A percentile compares a stretch with the other conserved stretches of the same genome.
Conservation (phyloP, 2,113 vertebrate genomes). For the Oplegnathus fasciatus region DNA sequence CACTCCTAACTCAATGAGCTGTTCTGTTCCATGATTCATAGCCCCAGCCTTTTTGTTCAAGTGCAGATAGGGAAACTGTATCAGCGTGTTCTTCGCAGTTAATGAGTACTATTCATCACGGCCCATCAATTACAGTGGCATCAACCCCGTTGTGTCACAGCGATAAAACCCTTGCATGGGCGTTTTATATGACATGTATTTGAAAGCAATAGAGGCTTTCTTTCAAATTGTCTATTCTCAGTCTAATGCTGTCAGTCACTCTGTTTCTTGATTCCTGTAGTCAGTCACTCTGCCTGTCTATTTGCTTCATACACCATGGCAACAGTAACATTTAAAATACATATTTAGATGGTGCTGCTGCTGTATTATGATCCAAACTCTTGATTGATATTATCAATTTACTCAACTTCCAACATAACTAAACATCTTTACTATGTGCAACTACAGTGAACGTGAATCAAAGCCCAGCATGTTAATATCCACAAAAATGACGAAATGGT, state of each 20-base stretch:
- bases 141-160: constrained; percentile 22
- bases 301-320: not conserved
- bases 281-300: not conserved
- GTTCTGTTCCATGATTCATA: constrained; percentile 51
- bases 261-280: not conserved
- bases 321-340: not conserved
- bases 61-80: constrained; percentile 35
- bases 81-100: constrained; percentile 39
- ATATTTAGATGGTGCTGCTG: not conserved
- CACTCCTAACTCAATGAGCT: constrained; percentile 60
- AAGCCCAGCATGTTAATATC: not conserved
- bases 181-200: constrained; percentile 15
- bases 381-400: not conserved
- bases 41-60: constrained; percentile 24
- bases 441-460: not conserved
- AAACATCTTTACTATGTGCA: not conserved
- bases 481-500: not conserved
- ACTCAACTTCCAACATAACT: not conserved
- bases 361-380: not conserved
- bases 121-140: constrained; percentile 44
- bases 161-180: constrained; percentile 10
- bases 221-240: constrained; percentile 3
- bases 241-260: constrained; percentile 15
- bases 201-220: not conserved
- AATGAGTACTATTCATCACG: constrained; percentile 53